phyloP scores from a whole-genome alignment of 2,113 vertebrate genomes.

The Perccottus glenii region DNA sequence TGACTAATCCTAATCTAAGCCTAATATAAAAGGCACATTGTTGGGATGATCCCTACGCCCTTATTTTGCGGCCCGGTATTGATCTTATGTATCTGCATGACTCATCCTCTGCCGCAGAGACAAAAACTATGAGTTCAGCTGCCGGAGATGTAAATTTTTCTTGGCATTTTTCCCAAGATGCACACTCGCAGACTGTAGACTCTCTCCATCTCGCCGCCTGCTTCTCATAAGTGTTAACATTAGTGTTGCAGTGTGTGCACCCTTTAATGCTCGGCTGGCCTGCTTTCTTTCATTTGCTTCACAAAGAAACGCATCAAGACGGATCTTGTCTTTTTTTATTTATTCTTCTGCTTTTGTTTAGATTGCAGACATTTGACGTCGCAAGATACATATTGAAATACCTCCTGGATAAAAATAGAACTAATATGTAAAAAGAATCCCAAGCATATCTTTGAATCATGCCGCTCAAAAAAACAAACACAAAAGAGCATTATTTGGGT shows the following conservation, averaged over 20 bases:
- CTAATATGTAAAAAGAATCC: neutral
- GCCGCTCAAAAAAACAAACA: neutral
- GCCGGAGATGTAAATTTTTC: conserved; percentile 71
- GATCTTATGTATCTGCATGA: conserved; percentile 62
- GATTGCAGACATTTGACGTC: neutral
- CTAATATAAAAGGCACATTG: neutral
- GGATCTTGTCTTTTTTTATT: conserved; percentile 47
- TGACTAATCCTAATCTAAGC: neutral
- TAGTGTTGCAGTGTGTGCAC: conserved; percentile 49
- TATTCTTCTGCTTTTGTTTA: neutral
- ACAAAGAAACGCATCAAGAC: conserved; percentile 40
- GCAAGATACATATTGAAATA: conserved; percentile 7
- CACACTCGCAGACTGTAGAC: conserved; percentile 1
- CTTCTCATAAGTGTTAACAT: conserved; percentile 61
- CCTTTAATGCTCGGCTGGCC: conserved; percentile 59
- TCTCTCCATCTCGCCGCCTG: conserved; percentile 8
- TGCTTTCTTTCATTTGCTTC: conserved; percentile 48
- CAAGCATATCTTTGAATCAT: conserved; percentile 20
- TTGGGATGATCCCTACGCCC: neutral
- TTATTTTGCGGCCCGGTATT: conserved; percentile 16
- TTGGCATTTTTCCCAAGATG: conserved; percentile 74
- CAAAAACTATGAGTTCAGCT: conserved; percentile 69
- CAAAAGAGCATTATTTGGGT: conserved; percentile 3
- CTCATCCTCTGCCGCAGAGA: conserved; percentile 74
- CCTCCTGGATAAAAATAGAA: neutral